phyloP scores from a whole-genome alignment of 2,113 vertebrate genomes.

The Daubentonia madagascariensis region DNA sequence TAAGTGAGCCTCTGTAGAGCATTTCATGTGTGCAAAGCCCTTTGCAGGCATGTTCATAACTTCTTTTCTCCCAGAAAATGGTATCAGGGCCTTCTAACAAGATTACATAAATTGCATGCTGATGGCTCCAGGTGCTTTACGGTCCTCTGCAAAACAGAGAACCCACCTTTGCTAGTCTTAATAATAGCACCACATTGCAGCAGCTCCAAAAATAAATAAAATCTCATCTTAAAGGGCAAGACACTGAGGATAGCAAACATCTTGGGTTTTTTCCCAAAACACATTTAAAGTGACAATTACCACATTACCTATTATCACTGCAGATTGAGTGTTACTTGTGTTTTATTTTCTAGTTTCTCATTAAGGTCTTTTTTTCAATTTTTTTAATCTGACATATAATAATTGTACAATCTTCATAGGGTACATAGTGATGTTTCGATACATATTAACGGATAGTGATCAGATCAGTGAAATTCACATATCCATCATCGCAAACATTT shows the following conservation, averaged over 20 bases:
- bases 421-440: too few relatives aligned
- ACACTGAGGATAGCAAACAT: neutral
- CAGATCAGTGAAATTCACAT: too few relatives aligned
- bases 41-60: neutral
- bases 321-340: neutral
- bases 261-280: neutral
- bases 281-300: constrained; percentile 2
- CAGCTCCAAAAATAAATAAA: neutral
- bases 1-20: neutral
- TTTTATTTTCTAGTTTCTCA: neutral
- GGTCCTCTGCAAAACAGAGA: neutral
- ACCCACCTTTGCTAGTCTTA: neutral
- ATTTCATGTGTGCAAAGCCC: neutral
- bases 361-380: neutral
- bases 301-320: neutral
- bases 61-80: neutral
- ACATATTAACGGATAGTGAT: too few relatives aligned
- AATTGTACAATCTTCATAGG: too few relatives aligned
- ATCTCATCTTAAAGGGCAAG: neutral
- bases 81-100: neutral
- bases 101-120: neutral
- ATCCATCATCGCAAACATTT: too few relatives aligned
- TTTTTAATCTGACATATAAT: too few relatives aligned
- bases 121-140: neutral
- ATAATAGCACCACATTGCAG: neutral